These are phyloP conservation scores for Rhinoptilus africanus DNA, from an alignment of 2,113 vertebrate species.

Conservation along the genomic window DNA sequence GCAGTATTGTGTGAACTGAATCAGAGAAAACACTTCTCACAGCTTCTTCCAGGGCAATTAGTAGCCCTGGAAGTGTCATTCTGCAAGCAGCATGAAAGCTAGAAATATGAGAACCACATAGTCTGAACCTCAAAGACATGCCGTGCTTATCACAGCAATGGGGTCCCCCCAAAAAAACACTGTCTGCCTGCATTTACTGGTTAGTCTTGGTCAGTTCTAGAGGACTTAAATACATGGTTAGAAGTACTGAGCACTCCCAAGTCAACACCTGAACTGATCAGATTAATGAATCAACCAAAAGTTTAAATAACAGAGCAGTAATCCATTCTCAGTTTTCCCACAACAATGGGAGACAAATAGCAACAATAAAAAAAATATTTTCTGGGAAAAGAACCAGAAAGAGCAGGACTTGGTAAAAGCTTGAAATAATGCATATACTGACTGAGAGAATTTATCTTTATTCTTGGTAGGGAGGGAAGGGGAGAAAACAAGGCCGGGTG, in stretches of 20 bases:
- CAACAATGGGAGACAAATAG: background rate
- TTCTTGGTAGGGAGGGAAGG: background rate
- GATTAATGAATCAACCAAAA: background rate
- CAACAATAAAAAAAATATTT: background rate
- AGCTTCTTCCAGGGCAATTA: background rate
- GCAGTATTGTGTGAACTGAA: background rate
- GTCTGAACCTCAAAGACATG: background rate
- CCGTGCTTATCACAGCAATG: background rate
- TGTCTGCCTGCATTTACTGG: background rate
- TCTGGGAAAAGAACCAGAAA: background rate
- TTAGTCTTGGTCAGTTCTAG: background rate
- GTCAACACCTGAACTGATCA: background rate
- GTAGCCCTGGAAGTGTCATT: background rate
- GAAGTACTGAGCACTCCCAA: background rate
- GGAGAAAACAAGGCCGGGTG: fast-evolving
- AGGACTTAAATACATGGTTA: background rate
- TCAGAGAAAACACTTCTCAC: background rate
- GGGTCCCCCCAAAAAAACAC: background rate
- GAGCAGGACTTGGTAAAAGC: background rate
- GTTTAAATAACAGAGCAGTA: background rate
- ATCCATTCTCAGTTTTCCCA: background rate
- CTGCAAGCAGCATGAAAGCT: background rate
- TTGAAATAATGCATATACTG: background rate
- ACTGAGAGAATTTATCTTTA: background rate
- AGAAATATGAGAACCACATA: background rate